Percentiles rank a stretch among this genome's conserved stretches.
phyloP scores from a whole-genome alignment of 2,113 vertebrate species.

The Actenoides lindsayi region DNA sequence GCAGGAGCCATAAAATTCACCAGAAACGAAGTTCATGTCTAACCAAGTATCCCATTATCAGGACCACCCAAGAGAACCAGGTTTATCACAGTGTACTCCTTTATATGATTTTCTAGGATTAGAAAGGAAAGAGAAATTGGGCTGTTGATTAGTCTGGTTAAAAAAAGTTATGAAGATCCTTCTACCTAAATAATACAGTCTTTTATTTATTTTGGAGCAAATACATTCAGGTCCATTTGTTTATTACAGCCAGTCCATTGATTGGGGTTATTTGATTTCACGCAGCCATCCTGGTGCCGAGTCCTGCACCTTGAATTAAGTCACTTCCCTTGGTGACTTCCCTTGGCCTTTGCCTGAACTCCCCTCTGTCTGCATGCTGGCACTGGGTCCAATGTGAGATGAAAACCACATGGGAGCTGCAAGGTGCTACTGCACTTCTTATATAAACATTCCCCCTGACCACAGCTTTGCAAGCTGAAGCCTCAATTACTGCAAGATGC shows the following conservation, averaged over 20 bases:
- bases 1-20: background rate
- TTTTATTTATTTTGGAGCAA: background rate
- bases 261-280: background rate
- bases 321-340: background rate
- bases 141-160: background rate
- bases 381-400: background rate
- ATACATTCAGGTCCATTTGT: background rate
- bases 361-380: background rate
- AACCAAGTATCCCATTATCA: background rate
- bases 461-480: background rate
- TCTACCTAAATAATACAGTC: background rate
- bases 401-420: background rate
- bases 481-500: rapidly evolving
- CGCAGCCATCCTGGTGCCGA: background rate
- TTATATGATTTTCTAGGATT: background rate
- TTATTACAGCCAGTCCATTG: background rate
- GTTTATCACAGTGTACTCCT: background rate
- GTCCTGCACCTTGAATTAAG: background rate
- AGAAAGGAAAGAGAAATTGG: background rate
- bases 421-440: background rate
- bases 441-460: background rate
- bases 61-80: background rate
- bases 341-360: background rate
- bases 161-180: background rate
- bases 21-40: background rate